phyloP scores from a whole-genome alignment of 2,888 invertebrate species.

The Euclidia mi region DNA sequence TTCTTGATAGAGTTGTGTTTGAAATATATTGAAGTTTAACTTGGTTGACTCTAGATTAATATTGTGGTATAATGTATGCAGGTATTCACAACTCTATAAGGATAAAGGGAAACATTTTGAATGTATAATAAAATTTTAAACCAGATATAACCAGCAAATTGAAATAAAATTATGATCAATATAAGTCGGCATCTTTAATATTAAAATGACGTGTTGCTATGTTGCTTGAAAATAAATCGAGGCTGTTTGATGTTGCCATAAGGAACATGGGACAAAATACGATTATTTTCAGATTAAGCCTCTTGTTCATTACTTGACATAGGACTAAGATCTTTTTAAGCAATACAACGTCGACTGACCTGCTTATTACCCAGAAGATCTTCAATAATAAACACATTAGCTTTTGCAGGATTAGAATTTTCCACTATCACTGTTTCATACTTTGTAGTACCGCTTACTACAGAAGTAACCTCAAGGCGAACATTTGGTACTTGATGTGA shows the following conservation, averaged over 20 bases:
- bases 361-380: conserved; percentile 62
- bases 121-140: no score
- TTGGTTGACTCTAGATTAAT: background rate
- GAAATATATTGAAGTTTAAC: background rate
- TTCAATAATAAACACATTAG: conserved; percentile 63
- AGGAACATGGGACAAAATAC: no score
- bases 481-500: conserved; percentile 41
- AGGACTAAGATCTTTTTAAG: no score
- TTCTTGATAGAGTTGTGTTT: background rate
- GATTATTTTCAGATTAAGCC: no score
- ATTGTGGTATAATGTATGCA: background rate
- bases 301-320: no score
- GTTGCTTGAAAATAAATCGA: no score
- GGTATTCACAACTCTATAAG: background rate
- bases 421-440: conserved; percentile 28
- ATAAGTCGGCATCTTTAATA: no score
- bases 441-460: conserved; percentile 32
- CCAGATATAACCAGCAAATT: no score
- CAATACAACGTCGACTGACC: no score
- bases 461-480: conserved; percentile 33
- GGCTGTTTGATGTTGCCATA: no score
- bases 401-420: conserved; percentile 32
- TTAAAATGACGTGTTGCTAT: no score
- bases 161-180: no score
- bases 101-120: background rate